phyloP scores from a whole-genome alignment of 2,113 vertebrate genomes.

The Amphiprion ocellaris region DNA sequence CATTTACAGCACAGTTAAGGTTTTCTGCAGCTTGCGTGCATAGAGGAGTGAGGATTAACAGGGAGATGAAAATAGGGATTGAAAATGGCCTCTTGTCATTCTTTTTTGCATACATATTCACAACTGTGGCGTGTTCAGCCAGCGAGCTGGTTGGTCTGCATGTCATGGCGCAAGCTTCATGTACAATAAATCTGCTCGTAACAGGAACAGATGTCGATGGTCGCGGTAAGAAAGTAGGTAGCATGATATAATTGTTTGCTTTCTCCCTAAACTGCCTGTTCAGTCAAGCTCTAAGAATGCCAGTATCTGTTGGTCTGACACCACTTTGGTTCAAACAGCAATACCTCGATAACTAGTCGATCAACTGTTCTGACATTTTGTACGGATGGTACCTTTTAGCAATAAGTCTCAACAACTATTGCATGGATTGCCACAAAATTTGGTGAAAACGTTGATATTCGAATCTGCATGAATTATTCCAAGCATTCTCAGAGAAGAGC shows the following conservation, averaged over 20 bases:
- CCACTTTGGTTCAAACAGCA: no score
- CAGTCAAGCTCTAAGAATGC: background rate
- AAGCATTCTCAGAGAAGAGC: no score
- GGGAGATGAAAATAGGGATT: constrained; percentile 46
- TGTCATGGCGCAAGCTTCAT: constrained; percentile 16
- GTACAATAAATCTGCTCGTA: constrained; percentile 25
- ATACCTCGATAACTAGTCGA: no score
- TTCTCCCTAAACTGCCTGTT: background rate
- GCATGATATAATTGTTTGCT: constrained; percentile 16
- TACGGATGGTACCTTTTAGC: no score
- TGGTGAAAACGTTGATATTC: background rate
- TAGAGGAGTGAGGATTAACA: constrained; percentile 56
- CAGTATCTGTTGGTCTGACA: no score
- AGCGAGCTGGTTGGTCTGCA: constrained; percentile 6
- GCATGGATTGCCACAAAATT: background rate
- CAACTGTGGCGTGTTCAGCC: constrained; percentile 29
- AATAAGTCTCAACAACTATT: background rate
- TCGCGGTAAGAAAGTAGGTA: background rate
- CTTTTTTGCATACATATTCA: constrained; percentile 24
- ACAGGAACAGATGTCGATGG: constrained; percentile 18
- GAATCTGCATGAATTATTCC: background rate
- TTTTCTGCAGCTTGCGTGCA: constrained; percentile 39
- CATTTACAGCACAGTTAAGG: constrained; percentile 45
- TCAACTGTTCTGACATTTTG: no score
- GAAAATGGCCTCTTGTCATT: constrained; percentile 45